Evolutionary conservation across 2,797 vertebrate species (phyloP), one percentile per base, ranked within the genome.

Genomic region (Stomatorhinus walkeri): DNA sequence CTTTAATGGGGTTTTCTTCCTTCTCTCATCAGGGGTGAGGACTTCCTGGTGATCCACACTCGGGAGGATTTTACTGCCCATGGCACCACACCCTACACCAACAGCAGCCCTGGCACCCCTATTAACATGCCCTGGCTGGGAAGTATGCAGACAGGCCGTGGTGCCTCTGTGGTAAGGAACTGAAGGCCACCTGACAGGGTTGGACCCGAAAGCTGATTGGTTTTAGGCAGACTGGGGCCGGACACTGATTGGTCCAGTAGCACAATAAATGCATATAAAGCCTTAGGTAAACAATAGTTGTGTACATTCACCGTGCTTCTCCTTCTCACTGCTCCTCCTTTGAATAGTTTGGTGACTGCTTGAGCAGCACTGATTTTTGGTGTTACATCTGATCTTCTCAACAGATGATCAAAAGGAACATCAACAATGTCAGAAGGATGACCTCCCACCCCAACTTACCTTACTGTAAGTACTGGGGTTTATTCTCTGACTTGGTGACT

Each of bases 61-160:
- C 97, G 94, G 4, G 98, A 99, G 79, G 98, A 99, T 91, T 95
- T 98, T 81, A 93, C 93, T 54, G 90, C 95, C 85, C 94, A 99
- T 32, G 97, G 97, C 89, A 97, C 96, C 89, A 99, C 98, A 0
- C 98, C 98, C 0, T 99, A 99, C 90, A 99, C 98, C 28, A 97
- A 97, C 84, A 99, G 98, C 88, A 98, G 95, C 92, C 98, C 96
- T 0, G 98, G 98, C 49, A 99, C 97, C 4, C 98, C 98, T 88
- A 99, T 99, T 93, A 98, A 97, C 91, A 98, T 99, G 97, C 98
- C 98, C 3, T 99, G 98, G 98, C 95, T 99, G 46, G 98, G 98
- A 61, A 96, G 98, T 85, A 90, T 96, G 51, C 98, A 99, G 93
- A 99, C 98, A 0, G 98, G 98, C 91, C 95, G 98, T 93, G 98